Base-by-base conservation (phyloP, 2,113 vertebrate genomes). In the Heterotilapia buettikoferi region DNA sequence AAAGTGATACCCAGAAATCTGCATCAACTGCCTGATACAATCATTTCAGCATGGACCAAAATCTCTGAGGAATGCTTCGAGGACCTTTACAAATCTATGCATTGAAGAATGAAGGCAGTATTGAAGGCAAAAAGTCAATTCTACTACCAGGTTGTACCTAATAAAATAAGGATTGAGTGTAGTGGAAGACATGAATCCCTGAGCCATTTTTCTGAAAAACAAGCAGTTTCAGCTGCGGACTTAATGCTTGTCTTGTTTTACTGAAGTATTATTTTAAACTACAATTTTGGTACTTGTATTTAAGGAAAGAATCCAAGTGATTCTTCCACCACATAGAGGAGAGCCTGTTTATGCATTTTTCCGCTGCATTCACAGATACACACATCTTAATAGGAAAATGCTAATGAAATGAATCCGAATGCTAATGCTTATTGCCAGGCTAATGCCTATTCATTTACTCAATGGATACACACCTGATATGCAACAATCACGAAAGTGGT, bases 391-490 rank as follows among this genome's bases (percentile, higher is more conserved):
- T 40, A 83, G 83, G 31, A 57, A 88, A 80, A 84, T 24, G 7
- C 86, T 88, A 86, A 92, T 90, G 82, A 92, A 92, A 90, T 83
- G 83, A 94, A 93, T 84, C 53, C n/a, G n/a, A 68, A 45, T 3
- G 50, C 66, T 87, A 81, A 85, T 91, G 90, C 86, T 88, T 85
- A 91, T 82, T 85, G 83, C 84, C 71, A 78, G 47, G 80, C 84
- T 91, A 84, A 91, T 89, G 87, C 80, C 83, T 90, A 26, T 90
- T 94, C 88, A 93, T 93, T 92, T 88, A 73, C 38, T 53, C 88
- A 92, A 92, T 93, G 90, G 89, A 84, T 78, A n/a, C 21, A 26
- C 88, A 89, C 84, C 92, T 87, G 89, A 94, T 83, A 87, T 81
- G 86, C 45, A 11, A 80, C 84, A 91, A 89, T 40, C 90, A 66